Base-by-base conservation (phyloP, 1,140 invertebrate species). In the Telenomus remus region DNA sequence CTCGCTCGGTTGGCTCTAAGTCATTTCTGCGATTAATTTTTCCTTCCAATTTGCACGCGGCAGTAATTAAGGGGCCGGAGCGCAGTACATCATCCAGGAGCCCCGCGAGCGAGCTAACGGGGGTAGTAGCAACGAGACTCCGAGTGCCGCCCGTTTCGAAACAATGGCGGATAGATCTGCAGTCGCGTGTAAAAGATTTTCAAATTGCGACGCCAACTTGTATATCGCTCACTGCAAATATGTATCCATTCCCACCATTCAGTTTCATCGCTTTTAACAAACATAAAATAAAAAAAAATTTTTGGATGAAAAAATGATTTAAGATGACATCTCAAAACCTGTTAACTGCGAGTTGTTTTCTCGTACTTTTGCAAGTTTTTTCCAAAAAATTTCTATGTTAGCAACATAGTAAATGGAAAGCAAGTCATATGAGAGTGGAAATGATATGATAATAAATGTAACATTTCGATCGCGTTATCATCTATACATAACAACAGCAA, bases 11-110 rank as follows among this genome's bases (percentile, higher is more conserved):
- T 76, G 79, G 81, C 85, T 87, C 86, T 88, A 89, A 87, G 87
- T 89, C 87, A 89, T 89, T 89, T 89, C 86, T 88, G 85, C 87
- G 87, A 89, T 89, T 89, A 89, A 89, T 89, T 89, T 89, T 89
- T 88, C 86, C 87, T 88, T 88, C 86, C 87, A 89, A 88, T 89
- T 88, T 88, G 87, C 87, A 88, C 87, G 86, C 87, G 87, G 86
- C 86, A 87, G 87, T 89, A 88, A 89, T 89, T 89, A 88, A 89
- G 87, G 84, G 84, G 82, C 84, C 82, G 82, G 74, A 79, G 80
- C 82, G 85, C 85, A 82, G 81, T 87, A 85, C 85, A 87, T 87
- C 86, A 87, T 87, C 83, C 83, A 76, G 71, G 66, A 80, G 73
- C 80, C 77, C 76, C 78, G 74, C 80, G 76, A 81, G 75, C 71